Evolutionary conservation across 2,888 invertebrate genomes (phyloP).

Genomic region (Ophion ventricosus): DNA sequence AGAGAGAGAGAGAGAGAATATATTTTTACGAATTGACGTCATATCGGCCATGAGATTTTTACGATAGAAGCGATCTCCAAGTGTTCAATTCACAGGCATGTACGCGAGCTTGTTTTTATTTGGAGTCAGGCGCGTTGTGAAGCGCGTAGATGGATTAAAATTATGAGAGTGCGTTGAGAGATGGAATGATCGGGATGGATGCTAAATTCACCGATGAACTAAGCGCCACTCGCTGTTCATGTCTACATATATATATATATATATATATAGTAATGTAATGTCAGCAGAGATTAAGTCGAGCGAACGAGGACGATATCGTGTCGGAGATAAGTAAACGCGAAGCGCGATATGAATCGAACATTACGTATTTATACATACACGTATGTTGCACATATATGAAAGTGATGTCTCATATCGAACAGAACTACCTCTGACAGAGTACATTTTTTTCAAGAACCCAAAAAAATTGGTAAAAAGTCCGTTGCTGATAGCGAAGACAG

Average conservation of each 20-base stretch:
- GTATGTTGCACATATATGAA: neutral
- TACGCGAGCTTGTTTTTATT: conserved; percentile 2
- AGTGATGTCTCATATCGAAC: neutral
- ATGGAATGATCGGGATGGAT: conserved; percentile 29
- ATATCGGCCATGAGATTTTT: conserved; percentile 22
- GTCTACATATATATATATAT: conserved; percentile 27
- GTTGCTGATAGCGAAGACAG: neutral
- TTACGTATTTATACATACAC: conserved; percentile 21
- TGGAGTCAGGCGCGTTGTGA: conserved; percentile 19
- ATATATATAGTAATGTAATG: too few species aligned
- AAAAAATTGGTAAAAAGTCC: neutral
- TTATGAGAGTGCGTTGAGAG: conserved; percentile 20
- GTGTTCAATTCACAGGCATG: conserved; percentile 20
- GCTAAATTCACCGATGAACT: conserved; percentile 76
- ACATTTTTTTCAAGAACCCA: neutral
- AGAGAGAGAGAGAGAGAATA: neutral
- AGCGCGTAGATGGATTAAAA: conserved; percentile 26
- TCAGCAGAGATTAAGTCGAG: conserved; percentile 54
- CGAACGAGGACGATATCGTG: conserved; percentile 60
- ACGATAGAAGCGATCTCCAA: conserved; percentile 5
- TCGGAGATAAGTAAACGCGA: conserved; percentile 60
- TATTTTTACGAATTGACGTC: conserved; percentile 33
- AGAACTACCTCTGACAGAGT: neutral
- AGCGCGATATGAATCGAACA: conserved; percentile 56
- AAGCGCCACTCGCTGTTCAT: conserved; percentile 71